Evolutionary conservation across 2,113 vertebrate genomes (phyloP), one percentile per base, ranked within the genome.

Genomic region (Plotosus lineatus): DNA sequence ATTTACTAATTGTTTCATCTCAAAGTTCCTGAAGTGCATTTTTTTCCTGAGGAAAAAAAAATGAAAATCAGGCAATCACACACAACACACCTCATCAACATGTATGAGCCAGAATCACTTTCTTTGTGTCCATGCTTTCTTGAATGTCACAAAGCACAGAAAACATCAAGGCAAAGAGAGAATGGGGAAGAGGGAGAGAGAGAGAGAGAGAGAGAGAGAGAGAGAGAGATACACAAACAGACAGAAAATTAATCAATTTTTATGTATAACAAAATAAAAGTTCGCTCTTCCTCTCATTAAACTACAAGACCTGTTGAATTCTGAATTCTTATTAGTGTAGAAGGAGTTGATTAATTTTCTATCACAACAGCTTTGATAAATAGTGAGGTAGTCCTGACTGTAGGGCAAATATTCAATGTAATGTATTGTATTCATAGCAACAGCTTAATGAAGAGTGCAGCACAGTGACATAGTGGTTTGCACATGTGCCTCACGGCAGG

Each of bases 61-160:
- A 58, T 72, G 74, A 58, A 78, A 66, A 76, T 46, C 53, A 81
- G 66, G 44, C 63, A 61, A 69, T 78, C 75, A 61, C 61, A 75
- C 69, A 63, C 79, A 38, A 50, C 9, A 31, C 33, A 53, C 38
- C 56, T 81, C 28, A 84, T 86, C 50, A 82, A 79, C 80, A 84
- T 84, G 72, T 53, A 86, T 84, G 79, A 82, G 75, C 11, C 81
- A 51, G 33, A 78, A 73, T 65, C 36, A 40, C 50, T 83, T 40
- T 72, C n/a, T 79, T 82, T 72, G 63, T 61, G 40, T 40, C 42
- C 71, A 72, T 83, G 53, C 69, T 77, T 72, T 77, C 40, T 76
- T 48, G 28, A 44, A 36, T 72, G 31, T 21, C 51, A 72, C 19
- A 36, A 71, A 73, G 33, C 31, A 36, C 14, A 19, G 40, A 15